phyloP scores from a whole-genome alignment of 2,888 invertebrate species.

The Drosophila anomalata region DNA sequence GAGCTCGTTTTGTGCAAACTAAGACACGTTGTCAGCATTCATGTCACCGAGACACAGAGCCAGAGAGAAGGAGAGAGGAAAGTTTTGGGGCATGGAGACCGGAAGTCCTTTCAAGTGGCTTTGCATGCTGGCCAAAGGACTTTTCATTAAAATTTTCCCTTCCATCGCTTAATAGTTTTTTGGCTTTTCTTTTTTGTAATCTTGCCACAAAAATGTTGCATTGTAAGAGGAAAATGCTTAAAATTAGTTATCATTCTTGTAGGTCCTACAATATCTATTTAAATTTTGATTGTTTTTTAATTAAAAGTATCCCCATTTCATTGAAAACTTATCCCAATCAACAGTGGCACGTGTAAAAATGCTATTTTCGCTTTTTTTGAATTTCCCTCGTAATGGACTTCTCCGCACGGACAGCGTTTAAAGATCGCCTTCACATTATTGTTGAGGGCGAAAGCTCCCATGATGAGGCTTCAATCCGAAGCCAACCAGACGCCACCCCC shows the following conservation, averaged over 20 bases:
- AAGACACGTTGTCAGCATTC: conserved; percentile 80
- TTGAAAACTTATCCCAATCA: conserved; percentile 13
- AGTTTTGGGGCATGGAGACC: background rate
- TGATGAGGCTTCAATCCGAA: conserved; percentile 61
- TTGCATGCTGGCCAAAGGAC: conserved; percentile 61
- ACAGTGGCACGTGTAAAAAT: conserved; percentile 25
- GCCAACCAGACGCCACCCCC: conserved; percentile 45
- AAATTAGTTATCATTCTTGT: background rate
- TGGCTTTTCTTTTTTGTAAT: conserved; percentile 20
- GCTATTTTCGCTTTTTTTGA: background rate
- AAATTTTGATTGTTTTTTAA: conserved; percentile 12
- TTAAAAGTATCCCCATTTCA: conserved; percentile 17
- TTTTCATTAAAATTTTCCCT: conserved; percentile 74
- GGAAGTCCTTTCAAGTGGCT: conserved; percentile 65
- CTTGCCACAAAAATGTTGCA: conserved; percentile 45
- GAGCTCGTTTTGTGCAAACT: conserved; percentile 76
- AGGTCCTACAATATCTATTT: background rate
- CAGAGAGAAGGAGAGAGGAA: conserved; percentile 15
- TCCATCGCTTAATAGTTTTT: conserved; percentile 58
- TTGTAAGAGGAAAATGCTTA: conserved; percentile 27
- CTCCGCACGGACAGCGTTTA: conserved; percentile 56
- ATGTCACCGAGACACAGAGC: conserved; percentile 60
- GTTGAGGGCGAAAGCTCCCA: conserved; percentile 67
- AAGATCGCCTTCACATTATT: conserved; percentile 61
- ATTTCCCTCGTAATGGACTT: conserved; percentile 36